Evolutionary conservation across 2,797 vertebrate genomes (phyloP), one percentile per base, ranked within the genome.

Genomic region (Galago senegalensis): DNA sequence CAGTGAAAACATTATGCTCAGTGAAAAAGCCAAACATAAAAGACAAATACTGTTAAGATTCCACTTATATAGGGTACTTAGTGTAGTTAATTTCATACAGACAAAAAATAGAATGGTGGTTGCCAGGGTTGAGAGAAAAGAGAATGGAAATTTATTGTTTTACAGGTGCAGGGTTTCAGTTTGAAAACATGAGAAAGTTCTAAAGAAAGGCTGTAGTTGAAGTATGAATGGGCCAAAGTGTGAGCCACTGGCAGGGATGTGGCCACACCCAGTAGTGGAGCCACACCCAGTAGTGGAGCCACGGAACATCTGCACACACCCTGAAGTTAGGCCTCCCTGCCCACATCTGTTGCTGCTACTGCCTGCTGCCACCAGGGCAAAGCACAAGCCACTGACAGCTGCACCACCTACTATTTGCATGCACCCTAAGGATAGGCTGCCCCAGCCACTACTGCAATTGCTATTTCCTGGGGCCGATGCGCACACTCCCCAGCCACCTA

Each of bases 71-170:
- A 56, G 63, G 9, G 58, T 20, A n/a, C 7, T 4, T 11, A 87
- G 61, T 43, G 12, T 29, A 63, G 46, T n/a, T 21, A 87, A 5
- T 70, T 4, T 70, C 70, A 90, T 4, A 63, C 20, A 92, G 46
- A 83, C 3, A 53, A 12, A 84, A 93, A 84, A 46, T 3, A 76
- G 72, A 87, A 77, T 0, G 20, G 37, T 8, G 23, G 49, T 12
- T 53, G 21, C 29, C 12, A 25, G 8, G 16, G 29, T 82, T 13
- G 6, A 1, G 1, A 29, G 2, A 2, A 7, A 12, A 31, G 4
- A 18, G n/a, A 49, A 61, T 12, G 16, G 37, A 31, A 12, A 61
- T 18, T 29, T 34, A 10, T 3, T 17, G 2, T n/a, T 75, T 81
- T 84, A 27, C 6, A 73, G 43, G 49, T 14, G 3, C 31, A 53